Conservation (phyloP, 2,888 invertebrate species). For the Trachelus iudaicus region DNA sequence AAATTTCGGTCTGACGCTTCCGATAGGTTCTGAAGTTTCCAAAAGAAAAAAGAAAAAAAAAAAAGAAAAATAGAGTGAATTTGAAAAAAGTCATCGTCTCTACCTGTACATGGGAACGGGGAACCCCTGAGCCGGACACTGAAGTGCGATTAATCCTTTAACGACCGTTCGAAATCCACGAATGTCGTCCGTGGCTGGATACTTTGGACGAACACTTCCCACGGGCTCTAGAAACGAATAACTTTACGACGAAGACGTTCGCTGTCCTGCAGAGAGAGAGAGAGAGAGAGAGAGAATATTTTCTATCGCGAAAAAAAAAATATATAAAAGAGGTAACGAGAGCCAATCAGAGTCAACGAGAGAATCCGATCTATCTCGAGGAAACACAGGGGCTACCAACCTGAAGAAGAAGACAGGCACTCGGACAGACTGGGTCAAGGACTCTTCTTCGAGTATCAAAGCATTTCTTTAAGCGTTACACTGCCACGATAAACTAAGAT, state of each 20-base stretch:
- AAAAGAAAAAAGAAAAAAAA: not conserved
- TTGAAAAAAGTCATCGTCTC: not conserved
- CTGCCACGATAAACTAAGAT: not conserved
- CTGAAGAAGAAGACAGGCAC: not conserved
- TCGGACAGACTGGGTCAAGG: not conserved
- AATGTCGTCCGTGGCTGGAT: constrained; percentile 73
- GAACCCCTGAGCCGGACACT: constrained; percentile 74
- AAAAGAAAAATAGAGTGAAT: not conserved
- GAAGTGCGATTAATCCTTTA: constrained; percentile 68
- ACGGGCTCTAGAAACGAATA: constrained; percentile 72
- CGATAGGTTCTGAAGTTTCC: constrained; percentile 68
- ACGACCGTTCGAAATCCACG: constrained; percentile 70
- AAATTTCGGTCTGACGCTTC: constrained; percentile 73
- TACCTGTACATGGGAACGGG: constrained; percentile 81
- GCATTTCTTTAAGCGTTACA: not conserved
- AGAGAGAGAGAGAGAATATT: not conserved
- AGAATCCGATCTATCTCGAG: not conserved
- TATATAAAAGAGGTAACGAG: not conserved
- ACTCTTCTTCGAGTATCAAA: too few relatives aligned
- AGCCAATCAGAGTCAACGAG: not conserved
- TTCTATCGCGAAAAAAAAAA: not conserved
- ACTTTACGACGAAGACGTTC: not conserved
- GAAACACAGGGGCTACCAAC: not conserved
- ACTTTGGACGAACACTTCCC: constrained; percentile 76
- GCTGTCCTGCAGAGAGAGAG: not conserved